These are phyloP conservation scores for Drosophila nr. perissopoda DNA, from an alignment of 2,888 invertebrate genomes.

Conservation along the genomic window DNA sequence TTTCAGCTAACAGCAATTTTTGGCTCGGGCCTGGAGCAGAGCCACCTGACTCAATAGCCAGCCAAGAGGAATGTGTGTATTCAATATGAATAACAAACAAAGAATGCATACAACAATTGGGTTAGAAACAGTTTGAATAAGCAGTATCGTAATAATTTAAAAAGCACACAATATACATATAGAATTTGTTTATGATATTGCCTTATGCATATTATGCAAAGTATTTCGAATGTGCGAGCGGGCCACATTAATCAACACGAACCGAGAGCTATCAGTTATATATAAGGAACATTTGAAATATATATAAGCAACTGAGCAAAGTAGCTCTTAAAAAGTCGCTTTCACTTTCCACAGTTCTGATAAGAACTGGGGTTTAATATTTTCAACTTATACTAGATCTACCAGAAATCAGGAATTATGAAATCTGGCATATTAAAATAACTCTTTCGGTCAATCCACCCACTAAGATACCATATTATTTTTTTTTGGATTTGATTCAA, in stretches of 20 bases:
- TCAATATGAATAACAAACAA: slow-evolving; percentile 27
- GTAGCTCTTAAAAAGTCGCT: background rate
- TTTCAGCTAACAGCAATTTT: slow-evolving; percentile 26
- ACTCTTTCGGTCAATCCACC: background rate
- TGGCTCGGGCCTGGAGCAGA: slow-evolving; percentile 26
- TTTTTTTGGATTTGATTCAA: slow-evolving; percentile 15
- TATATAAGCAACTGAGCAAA: background rate
- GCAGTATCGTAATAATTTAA: slow-evolving; percentile 5
- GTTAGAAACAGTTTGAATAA: background rate
- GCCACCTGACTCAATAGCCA: slow-evolving; percentile 21
- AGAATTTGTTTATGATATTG: slow-evolving; percentile 30
- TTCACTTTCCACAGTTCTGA: background rate
- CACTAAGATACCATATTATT: slow-evolving; percentile 23
- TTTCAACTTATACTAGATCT: background rate
- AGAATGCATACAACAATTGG: slow-evolving; percentile 24
- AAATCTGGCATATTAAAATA: background rate
- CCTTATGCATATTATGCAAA: slow-evolving; percentile 14
- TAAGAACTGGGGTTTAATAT: background rate
- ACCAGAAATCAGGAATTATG: background rate
- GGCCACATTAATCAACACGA: slow-evolving; percentile 29
- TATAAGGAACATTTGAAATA: background rate
- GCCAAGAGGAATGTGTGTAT: slow-evolving; percentile 14
- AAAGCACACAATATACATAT: slow-evolving; percentile 6
- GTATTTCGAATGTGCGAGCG: slow-evolving; percentile 26
- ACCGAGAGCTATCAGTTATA: slow-evolving; percentile 1